phyloP scores from a whole-genome alignment of 2,113 vertebrate species.

The Petrocephalus zakoni region DNA sequence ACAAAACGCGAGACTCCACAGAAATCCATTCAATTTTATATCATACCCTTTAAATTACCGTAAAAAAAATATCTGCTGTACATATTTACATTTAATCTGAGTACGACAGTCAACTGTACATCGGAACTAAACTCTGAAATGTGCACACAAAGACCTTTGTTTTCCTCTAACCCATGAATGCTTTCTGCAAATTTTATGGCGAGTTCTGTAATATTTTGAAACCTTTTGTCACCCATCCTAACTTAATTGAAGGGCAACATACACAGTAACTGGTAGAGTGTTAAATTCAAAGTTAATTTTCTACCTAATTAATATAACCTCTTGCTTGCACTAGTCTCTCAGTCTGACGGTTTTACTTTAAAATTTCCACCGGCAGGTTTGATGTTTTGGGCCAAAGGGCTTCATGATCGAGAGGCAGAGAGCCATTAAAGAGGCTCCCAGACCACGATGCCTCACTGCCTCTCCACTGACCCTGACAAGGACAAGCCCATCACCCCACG shows the following conservation, averaged over 20 bases:
- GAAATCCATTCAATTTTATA: conserved; percentile 58
- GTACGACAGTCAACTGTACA: conserved; percentile 35
- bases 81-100: conserved; percentile 80
- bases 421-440: neutral
- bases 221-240: neutral
- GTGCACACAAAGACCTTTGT: neutral
- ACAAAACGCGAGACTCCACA: conserved; percentile 44
- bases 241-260: neutral
- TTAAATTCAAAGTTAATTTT: neutral
- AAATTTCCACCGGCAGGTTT: neutral
- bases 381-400: neutral
- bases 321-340: neutral
- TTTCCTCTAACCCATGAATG: conserved; percentile 17
- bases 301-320: neutral
- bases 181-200: neutral
- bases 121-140: neutral
- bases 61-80: conserved; percentile 88
- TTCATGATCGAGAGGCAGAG: neutral
- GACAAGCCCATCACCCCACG: neutral
- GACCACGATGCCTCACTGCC: neutral
- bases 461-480: neutral
- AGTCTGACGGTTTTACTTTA: neutral
- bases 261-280: neutral
- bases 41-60: conserved; percentile 87
- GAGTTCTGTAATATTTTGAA: conserved; percentile 1